Conservation (phyloP, 2,888 invertebrate genomes). For the Rugalucina vietnamica region DNA sequence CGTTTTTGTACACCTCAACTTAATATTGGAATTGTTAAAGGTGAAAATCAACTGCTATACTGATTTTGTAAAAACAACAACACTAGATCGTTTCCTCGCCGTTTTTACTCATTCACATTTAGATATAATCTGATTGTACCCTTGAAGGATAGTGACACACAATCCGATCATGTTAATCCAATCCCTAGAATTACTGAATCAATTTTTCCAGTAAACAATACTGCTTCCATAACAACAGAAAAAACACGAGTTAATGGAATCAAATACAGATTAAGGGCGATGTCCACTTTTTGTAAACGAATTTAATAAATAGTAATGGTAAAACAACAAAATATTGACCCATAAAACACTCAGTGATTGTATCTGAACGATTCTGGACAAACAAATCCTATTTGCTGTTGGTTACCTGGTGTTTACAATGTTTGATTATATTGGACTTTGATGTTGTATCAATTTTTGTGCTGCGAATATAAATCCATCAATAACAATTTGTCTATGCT, state of each 20-base stretch:
- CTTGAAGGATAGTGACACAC: neutral
- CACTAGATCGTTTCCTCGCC: neutral
- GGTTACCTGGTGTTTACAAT: neutral
- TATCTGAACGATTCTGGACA: neutral
- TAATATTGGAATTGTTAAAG: too few species aligned
- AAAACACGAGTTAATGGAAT: neutral
- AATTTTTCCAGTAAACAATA: neutral
- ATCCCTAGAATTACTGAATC: neutral
- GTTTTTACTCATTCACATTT: neutral
- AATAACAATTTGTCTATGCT: neutral
- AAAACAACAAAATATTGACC: neutral
- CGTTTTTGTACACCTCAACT: too few species aligned
- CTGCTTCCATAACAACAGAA: neutral
- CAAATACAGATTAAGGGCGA: too few species aligned
- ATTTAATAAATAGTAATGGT: neutral
- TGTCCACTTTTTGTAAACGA: neutral
- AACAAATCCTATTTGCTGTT: neutral
- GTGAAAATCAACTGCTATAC: too few species aligned
- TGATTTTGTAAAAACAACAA: neutral
- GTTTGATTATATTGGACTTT: neutral
- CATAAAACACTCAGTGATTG: conserved; percentile 3
- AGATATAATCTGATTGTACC: neutral
- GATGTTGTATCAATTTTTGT: neutral
- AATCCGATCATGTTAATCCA: neutral
- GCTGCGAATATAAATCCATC: neutral